phyloP scores from a whole-genome alignment of 53 echinoderm and acorn worm genomes.

The Crossaster papposus region DNA sequence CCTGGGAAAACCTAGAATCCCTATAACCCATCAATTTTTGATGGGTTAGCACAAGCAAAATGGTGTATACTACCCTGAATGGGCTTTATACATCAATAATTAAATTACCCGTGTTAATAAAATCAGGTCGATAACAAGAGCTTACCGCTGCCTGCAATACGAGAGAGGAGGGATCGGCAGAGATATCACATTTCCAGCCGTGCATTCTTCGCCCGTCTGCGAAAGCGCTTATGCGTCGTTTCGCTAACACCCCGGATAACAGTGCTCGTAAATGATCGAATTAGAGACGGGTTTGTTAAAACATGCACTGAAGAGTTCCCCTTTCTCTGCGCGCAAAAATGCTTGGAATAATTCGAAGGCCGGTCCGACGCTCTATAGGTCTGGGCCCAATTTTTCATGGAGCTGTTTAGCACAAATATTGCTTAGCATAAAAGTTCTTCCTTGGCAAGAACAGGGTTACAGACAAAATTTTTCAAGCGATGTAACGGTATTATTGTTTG shows the following conservation, averaged over 20 bases:
- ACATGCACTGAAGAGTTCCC: neutral
- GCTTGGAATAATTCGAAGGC: constrained; percentile 31
- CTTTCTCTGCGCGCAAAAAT: neutral
- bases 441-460: too few species aligned
- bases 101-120: neutral
- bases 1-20: too few species aligned
- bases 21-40: too few species aligned
- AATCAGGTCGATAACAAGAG: neutral
- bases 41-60: too few species aligned
- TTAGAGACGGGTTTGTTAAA: constrained; percentile 29
- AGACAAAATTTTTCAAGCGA: too few species aligned
- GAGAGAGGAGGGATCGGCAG: neutral
- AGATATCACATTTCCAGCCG: neutral
- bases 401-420: too few species aligned
- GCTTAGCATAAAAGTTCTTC: too few species aligned
- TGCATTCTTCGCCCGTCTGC: constrained; percentile 24
- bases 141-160: neutral
- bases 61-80: too few species aligned
- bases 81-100: neutral
- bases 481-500: too few species aligned
- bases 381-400: too few species aligned
- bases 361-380: too few species aligned
- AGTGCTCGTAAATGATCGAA: constrained; percentile 58
- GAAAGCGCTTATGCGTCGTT: constrained; percentile 29
- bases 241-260: constrained; percentile 47